phyloP scores from a whole-genome alignment of 2,888 invertebrate species.

The Drosophila pegasa region DNA sequence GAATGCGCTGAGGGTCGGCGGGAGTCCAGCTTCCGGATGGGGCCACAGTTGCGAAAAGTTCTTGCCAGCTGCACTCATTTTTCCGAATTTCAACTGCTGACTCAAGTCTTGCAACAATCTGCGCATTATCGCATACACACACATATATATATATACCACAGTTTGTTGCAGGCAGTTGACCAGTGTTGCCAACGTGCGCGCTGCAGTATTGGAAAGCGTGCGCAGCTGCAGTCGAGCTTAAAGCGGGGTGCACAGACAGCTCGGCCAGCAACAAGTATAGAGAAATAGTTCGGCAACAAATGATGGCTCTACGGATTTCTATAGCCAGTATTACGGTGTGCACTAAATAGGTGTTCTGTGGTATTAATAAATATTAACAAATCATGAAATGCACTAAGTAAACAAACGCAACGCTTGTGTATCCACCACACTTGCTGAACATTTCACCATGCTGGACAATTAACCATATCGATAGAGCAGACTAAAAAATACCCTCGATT shows the following conservation, averaged over 20 bases:
- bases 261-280: background rate
- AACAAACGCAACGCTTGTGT: no score
- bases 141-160: no score
- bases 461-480: no score
- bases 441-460: no score
- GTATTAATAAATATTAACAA: no score
- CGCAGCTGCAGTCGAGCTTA: background rate
- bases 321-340: background rate
- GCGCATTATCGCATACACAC: background rate
- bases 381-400: no score
- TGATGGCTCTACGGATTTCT: background rate
- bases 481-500: no score
- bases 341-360: background rate
- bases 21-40: background rate
- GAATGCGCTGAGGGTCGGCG: conserved; percentile 41
- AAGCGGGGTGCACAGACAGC: background rate
- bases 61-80: background rate
- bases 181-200: background rate
- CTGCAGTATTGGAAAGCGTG: background rate
- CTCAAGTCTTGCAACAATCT: background rate
- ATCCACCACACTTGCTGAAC: no score
- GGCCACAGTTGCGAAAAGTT: background rate
- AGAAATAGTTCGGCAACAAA: background rate
- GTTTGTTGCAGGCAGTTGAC: background rate
- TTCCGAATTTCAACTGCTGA: background rate